Evolutionary conservation across 2,888 invertebrate genomes (phyloP), one percentile per base, ranked within the genome.

Genomic region (Daptonema setosum): DNA sequence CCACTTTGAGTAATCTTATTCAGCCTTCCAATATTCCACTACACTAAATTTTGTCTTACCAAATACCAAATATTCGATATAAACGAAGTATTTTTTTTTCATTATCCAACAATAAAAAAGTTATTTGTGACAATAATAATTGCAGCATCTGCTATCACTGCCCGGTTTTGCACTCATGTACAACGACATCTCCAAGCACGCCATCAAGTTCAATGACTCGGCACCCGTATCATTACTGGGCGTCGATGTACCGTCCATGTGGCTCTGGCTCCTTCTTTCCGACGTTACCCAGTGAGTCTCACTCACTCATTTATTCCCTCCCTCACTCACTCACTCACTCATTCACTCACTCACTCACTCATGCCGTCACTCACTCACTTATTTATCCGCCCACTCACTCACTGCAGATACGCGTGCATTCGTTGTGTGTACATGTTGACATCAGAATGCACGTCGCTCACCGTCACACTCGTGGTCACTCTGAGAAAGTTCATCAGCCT

Each of bases 401-500:
- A 26, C 17, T 29, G 17, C 70, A 80, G 80, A 73, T 81, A 80
- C 68, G 69, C 91, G 59, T 97, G 95, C 71, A 93, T 95, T 60
- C 83, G 86, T 70, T 85, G 87, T 11, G 95, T 97, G 1, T 97
- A 90, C 68, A 80, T 84, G 30, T 75, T 95, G 67, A 93, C 91
- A 1, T 85, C 93, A 0, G 88, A 90, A 72, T 90, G 88, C 69
- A 80, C 86, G 0, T 90, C 93, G 0, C 73, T 97, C 51, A 87
- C 88, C 0, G 91, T 97, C 1, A 95, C 93, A 0, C 76, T 97
- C 63, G 87, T 97, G 0, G 83, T 97, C 30, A 97, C 97, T 0
- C 73, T 95, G 56, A 78, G 97, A 54, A 97, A 97, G 74, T 97
- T 97, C 70, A 78, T 87, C 35, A 91, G 91, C 0, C 76, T 97